Percentiles rank a stretch among this genome's conserved stretches.
phyloP scores from a whole-genome alignment of 2,113 vertebrate genomes.

The Pelecanoides urinatrix region DNA sequence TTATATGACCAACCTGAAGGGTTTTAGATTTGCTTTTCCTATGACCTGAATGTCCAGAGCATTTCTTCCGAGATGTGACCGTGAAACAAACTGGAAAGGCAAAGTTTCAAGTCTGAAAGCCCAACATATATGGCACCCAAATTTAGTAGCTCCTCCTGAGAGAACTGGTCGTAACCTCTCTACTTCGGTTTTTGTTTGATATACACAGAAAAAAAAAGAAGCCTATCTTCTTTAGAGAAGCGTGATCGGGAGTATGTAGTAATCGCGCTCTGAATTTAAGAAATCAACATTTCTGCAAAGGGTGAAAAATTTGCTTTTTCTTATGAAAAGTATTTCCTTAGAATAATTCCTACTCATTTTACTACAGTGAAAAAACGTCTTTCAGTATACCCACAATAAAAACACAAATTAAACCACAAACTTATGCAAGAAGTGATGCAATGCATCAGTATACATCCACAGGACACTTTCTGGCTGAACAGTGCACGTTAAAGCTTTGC shows the following conservation, averaged over 20 bases:
- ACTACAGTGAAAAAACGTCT: neutral
- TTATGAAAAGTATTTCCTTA: neutral
- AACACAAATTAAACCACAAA: neutral
- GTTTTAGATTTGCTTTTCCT: neutral
- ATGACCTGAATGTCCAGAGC: neutral
- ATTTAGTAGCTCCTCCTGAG: neutral
- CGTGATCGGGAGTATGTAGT: rapidly evolving
- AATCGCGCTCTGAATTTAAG: neutral
- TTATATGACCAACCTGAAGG: neutral
- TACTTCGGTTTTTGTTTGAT: neutral
- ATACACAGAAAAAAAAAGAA: neutral
- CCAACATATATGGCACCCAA: neutral
- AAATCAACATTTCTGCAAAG: neutral
- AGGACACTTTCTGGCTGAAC: neutral
- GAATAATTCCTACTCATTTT: neutral
- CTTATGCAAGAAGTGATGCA: neutral
- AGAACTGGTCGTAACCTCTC: neutral
- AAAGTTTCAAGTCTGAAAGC: neutral
- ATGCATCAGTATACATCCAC: neutral
- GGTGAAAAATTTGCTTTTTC: neutral
- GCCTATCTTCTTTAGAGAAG: neutral
- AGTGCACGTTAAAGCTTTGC: neutral
- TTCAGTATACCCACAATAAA: neutral
- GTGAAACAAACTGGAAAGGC: neutral
- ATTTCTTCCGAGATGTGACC: neutral